Conservation (phyloP, 2,888 invertebrate genomes). For the Pheosia tremula region DNA sequence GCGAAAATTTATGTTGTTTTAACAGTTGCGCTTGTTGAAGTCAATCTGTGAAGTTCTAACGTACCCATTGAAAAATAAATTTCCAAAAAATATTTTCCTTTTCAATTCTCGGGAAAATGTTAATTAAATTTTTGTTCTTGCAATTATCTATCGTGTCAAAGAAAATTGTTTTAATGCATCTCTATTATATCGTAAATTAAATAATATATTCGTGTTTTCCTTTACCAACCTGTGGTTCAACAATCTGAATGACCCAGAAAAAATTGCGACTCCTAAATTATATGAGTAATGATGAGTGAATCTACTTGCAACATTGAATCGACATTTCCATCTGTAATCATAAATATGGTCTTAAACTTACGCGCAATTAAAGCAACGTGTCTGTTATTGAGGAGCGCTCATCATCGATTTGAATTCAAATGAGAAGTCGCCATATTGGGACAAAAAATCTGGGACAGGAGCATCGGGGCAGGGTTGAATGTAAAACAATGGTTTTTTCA, state of each 20-base stretch:
- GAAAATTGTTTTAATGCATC: no score
- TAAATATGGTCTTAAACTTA: slow-evolving; percentile 20
- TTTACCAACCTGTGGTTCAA: neutral
- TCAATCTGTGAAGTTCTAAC: no score
- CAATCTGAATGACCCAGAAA: neutral
- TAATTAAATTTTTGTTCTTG: no score
- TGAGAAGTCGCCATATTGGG: slow-evolving; percentile 19
- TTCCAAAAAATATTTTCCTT: no score
- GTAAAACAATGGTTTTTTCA: neutral
- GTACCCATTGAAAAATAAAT: no score
- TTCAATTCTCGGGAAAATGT: no score
- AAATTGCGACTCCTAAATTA: neutral
- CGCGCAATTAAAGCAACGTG: slow-evolving; percentile 30
- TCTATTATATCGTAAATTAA: neutral
- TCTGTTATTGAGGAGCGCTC: slow-evolving; percentile 36
- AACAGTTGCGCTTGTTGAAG: neutral
- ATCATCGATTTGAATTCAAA: slow-evolving; percentile 44
- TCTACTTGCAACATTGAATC: slow-evolving; percentile 25
- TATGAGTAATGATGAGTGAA: neutral
- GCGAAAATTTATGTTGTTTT: neutral
- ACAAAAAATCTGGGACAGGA: slow-evolving; percentile 24
- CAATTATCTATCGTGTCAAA: no score
- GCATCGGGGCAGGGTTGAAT: slow-evolving; percentile 29
- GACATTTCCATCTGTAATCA: slow-evolving; percentile 37
- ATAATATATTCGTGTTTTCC: neutral